Evolutionary conservation across 1,140 invertebrate species (phyloP), one percentile per base, ranked within the genome.

Genomic region (Cotesia typhae): DNA sequence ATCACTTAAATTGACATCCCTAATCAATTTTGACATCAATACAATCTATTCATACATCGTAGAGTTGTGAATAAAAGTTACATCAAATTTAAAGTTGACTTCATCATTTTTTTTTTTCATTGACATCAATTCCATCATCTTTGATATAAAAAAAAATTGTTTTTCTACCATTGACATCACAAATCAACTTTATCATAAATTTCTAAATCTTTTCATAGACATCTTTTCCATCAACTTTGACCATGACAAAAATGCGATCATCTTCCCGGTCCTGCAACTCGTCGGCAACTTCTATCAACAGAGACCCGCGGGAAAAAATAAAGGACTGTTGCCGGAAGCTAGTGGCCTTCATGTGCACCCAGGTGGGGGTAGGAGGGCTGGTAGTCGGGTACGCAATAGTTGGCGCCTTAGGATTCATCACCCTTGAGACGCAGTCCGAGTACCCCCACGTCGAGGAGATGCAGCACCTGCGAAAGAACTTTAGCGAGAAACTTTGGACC

Each of bases 311-410:
- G 4, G 92, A 93, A 78, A 92, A 91, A 79, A 88, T 93, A 20
- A 95, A 94, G 81, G 92, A 94, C 75, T 96, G 93, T 79, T 94
- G 93, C 75, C 87, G 94, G 35, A 95, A 95, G 81, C 88, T 95
- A 73, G 90, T 95, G 38, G 94, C 94, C 0, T 96, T 96, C 77
- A 96, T 96, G 95, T 96, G 94, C 85, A 96, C 94, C 2, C 94
- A 95, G 88, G 95, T 99, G 60, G 98, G 98, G 61, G 94, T 99
- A 4, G 97, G 96, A 55, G 95, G 94, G 0, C 87, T 99, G 4
- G 96, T 99, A 12, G 95, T 99, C 0, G 92, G 95, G 57, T 99
- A 99, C 83, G 95, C 97, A 1, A 93, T 99, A 60, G 90, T 98
- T 7, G 98, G 98, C 0, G 97, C 97, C 0, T 92, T 97, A 35